These are phyloP conservation scores for Hedychridium roseum DNA, from an alignment of 2,888 invertebrate species.

Conservation along the genomic window DNA sequence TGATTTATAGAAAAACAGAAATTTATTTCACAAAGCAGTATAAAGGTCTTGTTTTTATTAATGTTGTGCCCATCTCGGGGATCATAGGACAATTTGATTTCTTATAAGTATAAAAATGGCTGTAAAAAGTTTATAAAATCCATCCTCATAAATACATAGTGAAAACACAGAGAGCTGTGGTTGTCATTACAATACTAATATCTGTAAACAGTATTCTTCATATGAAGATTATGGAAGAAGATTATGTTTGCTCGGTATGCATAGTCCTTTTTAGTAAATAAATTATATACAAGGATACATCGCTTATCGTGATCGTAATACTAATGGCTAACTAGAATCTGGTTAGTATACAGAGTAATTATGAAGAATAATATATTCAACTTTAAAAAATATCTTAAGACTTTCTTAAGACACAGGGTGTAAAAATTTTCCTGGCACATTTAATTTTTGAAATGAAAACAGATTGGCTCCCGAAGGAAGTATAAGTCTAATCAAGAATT, in stretches of 20 bases:
- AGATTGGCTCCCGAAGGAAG: too few relatives aligned
- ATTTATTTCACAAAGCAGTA: conserved; percentile 33
- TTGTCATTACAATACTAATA: conserved; percentile 17
- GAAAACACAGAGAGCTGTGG: conserved; percentile 26
- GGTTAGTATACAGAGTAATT: conserved; percentile 36
- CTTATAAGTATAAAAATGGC: conserved; percentile 22
- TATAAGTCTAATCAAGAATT: too few relatives aligned
- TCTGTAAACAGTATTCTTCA: conserved; percentile 16
- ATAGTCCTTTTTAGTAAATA: conserved; percentile 34
- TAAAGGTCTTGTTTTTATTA: conserved; percentile 24
- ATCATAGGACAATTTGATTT: conserved; percentile 15
- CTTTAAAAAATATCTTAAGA: neutral
- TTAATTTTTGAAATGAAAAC: too few relatives aligned
- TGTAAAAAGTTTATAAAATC: conserved; percentile 27
- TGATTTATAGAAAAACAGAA: conserved; percentile 22
- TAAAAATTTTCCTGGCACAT: too few relatives aligned
- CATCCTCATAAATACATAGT: conserved; percentile 28
- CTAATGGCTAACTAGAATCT: conserved; percentile 37
- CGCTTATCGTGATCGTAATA: conserved; percentile 22
- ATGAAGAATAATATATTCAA: neutral
- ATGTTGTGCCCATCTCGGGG: conserved; percentile 24
- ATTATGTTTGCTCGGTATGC: conserved; percentile 17
- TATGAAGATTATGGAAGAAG: conserved; percentile 22
- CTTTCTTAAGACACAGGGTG: too few relatives aligned
- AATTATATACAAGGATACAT: conserved; percentile 43